Evolutionary conservation across 2,113 vertebrate genomes (phyloP), one percentile per base, ranked within the genome.

Genomic region (Zingel zingel): DNA sequence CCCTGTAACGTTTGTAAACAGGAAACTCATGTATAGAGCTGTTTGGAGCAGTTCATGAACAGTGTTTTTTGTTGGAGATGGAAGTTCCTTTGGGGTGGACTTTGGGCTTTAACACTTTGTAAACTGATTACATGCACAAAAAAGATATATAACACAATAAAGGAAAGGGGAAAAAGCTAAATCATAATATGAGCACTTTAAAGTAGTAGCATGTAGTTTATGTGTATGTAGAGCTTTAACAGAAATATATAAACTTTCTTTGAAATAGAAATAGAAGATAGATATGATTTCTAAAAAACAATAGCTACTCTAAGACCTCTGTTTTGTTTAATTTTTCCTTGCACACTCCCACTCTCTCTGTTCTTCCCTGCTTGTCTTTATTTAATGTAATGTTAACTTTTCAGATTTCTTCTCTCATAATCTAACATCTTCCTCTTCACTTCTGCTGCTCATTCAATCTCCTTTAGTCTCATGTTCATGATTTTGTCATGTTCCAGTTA

Each of bases 311-410:
- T 39, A 39, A 39, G 8, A 39, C 36, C 47, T 66, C 3, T 51
- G 16, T 69, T 36, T 53, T 69, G 47, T 68, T 36, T 70, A 23
- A 8, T 43, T 27, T 77, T 16, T 68, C 18, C 43, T 69, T 51
- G 1, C 23, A n/a, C 69, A 14, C 10, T 66, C 14, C 23, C 3
- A 21, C 21, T 43, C 39, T 62, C 53, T 59, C 16, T 30, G 10
- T 25, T 75, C 13, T 45, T 58, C 3, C 10, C 30, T 6, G 30
- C 15, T 33, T 8, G 13, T 71, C 23, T 12, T 25, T 4, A 27
- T 56, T 56, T 54, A 27, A 3, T 53, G 0, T 51, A 27, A 53
- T 66, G 30, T 39, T 79, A n/a, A 21, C 2, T 45, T 30, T 30
- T 53, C 9, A 3, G 8, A 2, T 30, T 39, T 8, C 54, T 19